A percentile compares a stretch with the other conserved stretches of the same genome.
Evolutionary conservation across 2,113 vertebrate genomes (phyloP).

Genomic region (Ammodytes marinus): DNA sequence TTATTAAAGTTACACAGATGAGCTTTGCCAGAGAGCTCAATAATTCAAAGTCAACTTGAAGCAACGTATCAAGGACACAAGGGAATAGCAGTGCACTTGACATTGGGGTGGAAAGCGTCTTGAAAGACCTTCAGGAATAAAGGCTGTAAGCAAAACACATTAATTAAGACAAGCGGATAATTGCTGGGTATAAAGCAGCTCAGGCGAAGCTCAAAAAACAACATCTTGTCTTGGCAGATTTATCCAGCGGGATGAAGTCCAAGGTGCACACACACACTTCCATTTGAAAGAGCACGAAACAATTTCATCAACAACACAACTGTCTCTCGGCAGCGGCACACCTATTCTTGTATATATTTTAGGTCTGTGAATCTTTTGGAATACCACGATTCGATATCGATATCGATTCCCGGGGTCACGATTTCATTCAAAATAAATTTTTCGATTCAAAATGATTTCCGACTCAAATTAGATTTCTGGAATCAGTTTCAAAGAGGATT

Average conservation of each 20-base stretch:
- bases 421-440: no score
- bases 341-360: not conserved
- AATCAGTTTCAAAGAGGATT: no score
- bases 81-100: conserved; percentile 47
- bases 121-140: conserved; percentile 64
- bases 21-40: conserved; percentile 66
- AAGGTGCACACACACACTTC: not conserved
- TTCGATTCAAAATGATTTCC: no score
- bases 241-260: conserved; percentile 24
- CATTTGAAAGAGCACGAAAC: conserved; percentile 7
- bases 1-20: conserved; percentile 72
- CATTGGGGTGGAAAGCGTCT: conserved; percentile 48
- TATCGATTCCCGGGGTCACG: no score
- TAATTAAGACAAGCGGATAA: conserved; percentile 71
- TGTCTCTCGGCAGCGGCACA: conserved; percentile 1
- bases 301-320: conserved; percentile 9
- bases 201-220: conserved; percentile 21
- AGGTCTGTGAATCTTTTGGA: no score
- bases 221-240: conserved; percentile 13
- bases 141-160: conserved; percentile 60
- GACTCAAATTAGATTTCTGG: no score
- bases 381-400: no score
- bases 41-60: conserved; percentile 73
- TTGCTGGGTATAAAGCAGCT: conserved; percentile 34
- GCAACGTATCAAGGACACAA: conserved; percentile 53